Conservation (phyloP, 2,888 invertebrate species). For the Eretmocerus hayati region DNA sequence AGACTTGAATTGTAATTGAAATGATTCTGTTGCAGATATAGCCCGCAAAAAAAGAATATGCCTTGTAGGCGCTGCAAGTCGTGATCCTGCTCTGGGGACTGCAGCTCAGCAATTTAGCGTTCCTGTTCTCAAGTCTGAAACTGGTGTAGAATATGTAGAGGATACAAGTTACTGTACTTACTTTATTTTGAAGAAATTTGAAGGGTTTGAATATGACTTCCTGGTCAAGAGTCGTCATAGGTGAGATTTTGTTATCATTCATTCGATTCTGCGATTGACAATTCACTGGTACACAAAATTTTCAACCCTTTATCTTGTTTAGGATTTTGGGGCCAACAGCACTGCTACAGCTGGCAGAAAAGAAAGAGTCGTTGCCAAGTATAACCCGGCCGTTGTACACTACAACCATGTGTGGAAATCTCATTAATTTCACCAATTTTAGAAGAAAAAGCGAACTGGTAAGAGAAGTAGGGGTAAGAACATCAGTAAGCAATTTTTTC, state of each 20-base stretch:
- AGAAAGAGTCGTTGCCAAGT: slow-evolving; percentile 64
- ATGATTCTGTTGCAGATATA: too few species aligned
- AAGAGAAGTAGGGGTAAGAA: too few species aligned
- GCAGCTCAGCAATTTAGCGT: slow-evolving; percentile 59
- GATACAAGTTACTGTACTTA: slow-evolving; percentile 58
- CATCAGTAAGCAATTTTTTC: neutral
- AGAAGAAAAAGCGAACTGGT: slow-evolving; percentile 85
- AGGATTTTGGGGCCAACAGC: slow-evolving; percentile 78
- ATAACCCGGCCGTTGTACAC: slow-evolving; percentile 79
- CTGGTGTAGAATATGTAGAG: slow-evolving; percentile 55
- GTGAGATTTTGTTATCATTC: slow-evolving; percentile 37
- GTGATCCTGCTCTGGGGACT: slow-evolving; percentile 51
- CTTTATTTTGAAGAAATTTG: slow-evolving; percentile 69
- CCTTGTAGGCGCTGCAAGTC: slow-evolving; percentile 54
- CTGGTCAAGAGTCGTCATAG: slow-evolving; percentile 59
- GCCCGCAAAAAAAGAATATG: slow-evolving; percentile 57
- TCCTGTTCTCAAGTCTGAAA: slow-evolving; percentile 57
- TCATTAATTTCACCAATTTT: slow-evolving; percentile 89
- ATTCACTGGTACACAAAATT: too few species aligned
- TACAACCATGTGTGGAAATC: slow-evolving; percentile 79
- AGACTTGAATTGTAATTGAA: too few species aligned
- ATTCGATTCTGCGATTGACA: too few species aligned
- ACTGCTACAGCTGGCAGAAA: slow-evolving; percentile 65
- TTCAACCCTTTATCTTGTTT: too few species aligned
- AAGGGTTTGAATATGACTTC: slow-evolving; percentile 63